These are phyloP conservation scores for Stigmatopora argus DNA, from an alignment of 2,113 vertebrate genomes.

Conservation along the genomic window DNA sequence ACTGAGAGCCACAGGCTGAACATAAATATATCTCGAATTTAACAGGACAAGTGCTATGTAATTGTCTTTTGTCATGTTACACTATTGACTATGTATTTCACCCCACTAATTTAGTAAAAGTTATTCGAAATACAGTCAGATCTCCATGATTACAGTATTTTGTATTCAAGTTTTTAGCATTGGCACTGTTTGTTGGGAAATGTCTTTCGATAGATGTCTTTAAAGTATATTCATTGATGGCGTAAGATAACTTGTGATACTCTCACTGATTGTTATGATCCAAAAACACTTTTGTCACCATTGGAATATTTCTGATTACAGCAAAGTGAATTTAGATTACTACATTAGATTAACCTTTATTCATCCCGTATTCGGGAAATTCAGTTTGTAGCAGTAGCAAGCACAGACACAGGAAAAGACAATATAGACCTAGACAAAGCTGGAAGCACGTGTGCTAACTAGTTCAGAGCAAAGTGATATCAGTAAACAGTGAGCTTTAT, in stretches of 20 bases:
- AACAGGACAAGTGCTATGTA: constrained; percentile 62
- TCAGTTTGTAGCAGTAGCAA: too few relatives aligned
- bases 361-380: too few relatives aligned
- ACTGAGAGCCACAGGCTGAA: constrained; percentile 25
- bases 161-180: too few relatives aligned
- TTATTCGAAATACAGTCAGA: too few relatives aligned
- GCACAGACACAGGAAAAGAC: too few relatives aligned
- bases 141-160: too few relatives aligned
- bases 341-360: too few relatives aligned
- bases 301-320: background rate
- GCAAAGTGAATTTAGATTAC: background rate
- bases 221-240: too few relatives aligned
- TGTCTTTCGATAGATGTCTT: too few relatives aligned
- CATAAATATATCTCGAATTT: constrained; percentile 43
- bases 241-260: too few relatives aligned
- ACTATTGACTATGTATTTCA: background rate
- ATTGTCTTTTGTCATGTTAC: constrained; percentile 46
- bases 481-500: background rate
- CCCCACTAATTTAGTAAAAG: constrained; percentile 3
- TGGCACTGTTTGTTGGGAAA: too few relatives aligned
- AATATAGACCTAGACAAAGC: too few relatives aligned
- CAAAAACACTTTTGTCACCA: background rate
- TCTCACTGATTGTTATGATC: background rate
- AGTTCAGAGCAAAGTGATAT: background rate
- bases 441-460: background rate